Base-by-base conservation (phyloP, 2,888 invertebrate species). In the Rosalia funebris region DNA sequence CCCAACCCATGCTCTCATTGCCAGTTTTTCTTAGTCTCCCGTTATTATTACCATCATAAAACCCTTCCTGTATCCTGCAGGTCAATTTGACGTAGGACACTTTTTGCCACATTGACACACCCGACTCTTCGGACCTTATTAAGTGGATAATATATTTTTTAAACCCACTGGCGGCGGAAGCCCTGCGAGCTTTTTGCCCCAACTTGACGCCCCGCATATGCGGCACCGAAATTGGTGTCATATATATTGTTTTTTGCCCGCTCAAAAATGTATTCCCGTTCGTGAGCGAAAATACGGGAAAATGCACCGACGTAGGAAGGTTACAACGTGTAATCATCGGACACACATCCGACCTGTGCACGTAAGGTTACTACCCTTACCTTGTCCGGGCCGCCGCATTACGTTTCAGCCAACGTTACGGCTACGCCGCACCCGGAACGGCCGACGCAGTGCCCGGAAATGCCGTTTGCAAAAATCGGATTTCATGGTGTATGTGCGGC, bases 291-390 rank as follows among this genome's bases (percentile, higher is more conserved):
- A 25, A 25, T 9, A 9, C 9, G 4, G 25, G 25, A 15, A 39
- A 25, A 50, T 50, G 50, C 50, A 39, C 39, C 25, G 25, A 15
- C 12, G 17, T 11, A 12, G 50, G 37, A 50, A 50, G 50, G 50
- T 39, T 39, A 50, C 50, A 39, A 39, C 50, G 20, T 57, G 52
- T 63, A 72, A 68, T 67, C 68, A 68, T 61, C 54, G 66, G 63
- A 64, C 65, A 60, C 64, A 66, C 60, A 68, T 63, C 66, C 69
- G 65, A 60, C 66, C 66, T 68, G 61, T 72, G 70, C 72, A 74
- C 68, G 71, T 64, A 70, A 73, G 75, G 76, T 75, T 74, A 74
- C 72, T 75, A 76, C 75, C 75, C 76, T 74, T 71, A 73, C 73
- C 73, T 73, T 73, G 74, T 73, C 75, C 74, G 74, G 76, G 75